Evolutionary conservation across 2,113 vertebrate species (phyloP).

Genomic region (Toxotes chatareus): DNA sequence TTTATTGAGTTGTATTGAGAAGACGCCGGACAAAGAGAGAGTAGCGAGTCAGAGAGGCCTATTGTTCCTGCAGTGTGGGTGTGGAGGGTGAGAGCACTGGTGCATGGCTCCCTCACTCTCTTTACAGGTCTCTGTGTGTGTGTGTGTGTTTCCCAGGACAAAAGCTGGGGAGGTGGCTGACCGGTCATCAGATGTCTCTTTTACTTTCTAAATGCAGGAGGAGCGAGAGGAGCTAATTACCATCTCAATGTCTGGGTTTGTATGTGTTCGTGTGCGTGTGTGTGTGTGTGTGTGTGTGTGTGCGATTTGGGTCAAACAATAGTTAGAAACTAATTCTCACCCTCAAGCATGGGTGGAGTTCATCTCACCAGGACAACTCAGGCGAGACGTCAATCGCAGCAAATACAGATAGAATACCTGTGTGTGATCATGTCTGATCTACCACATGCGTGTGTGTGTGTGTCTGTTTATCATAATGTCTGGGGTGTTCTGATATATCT

Average conservation of each 20-base stretch:
- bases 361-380: constrained; percentile 3
- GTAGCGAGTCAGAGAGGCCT: constrained; percentile 54
- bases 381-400: constrained; percentile 32
- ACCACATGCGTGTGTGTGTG: not conserved
- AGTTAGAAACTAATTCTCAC: constrained; percentile 2
- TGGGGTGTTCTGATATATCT: constrained; percentile 21
- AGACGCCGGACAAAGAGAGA: constrained; percentile 58
- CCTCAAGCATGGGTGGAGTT: not conserved
- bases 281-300: constrained; percentile 7
- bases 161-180: constrained; percentile 75
- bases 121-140: constrained; percentile 35
- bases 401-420: not conserved
- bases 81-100: constrained; percentile 48
- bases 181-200: constrained; percentile 81
- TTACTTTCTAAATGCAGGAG: constrained; percentile 65
- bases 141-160: constrained; percentile 62
- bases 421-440: constrained; percentile 8
- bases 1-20: constrained; percentile 82
- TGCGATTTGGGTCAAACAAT: not conserved
- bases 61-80: constrained; percentile 64
- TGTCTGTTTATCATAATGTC: not conserved
- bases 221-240: constrained; percentile 72
- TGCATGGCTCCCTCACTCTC: constrained; percentile 47
- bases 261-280: constrained; percentile 26
- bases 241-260: constrained; percentile 64